Base-by-base conservation (phyloP, 2,888 invertebrate genomes). In the Steinernema carpocapsae region DNA sequence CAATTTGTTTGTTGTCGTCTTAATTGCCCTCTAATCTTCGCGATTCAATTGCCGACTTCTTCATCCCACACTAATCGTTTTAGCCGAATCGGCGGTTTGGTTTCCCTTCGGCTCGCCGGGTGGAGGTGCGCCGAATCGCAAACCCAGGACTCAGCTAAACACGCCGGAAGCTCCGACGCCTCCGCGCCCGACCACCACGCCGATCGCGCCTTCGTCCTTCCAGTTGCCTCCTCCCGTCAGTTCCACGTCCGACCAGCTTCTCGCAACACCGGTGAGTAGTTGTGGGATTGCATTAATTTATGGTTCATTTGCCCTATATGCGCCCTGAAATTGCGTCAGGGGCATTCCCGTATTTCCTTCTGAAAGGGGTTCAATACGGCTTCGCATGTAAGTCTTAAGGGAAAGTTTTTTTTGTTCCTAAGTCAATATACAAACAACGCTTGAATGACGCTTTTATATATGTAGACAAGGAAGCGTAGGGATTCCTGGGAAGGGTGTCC, bases 1-100 rank as follows among this genome's bases (percentile, higher is more conserved):
- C 64, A 64, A 37, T 32, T 26, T 64, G 64, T 64, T 64, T 64
- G 64, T 64, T 64, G 26, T 37, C 64, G 32, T 64, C 64, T 64
- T 64, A 64, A 64, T 64, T 52, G 24, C 52, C 52, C 22, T n/a
- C n/a, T 37, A 52, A 52, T 52, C 12, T 22, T 24, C 52, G 6
- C 52, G 19, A 52, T 22, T 52, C 52, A 12, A 12, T 52, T 26
- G 64, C 64, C 17, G 26, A 56, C 56, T 19, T 48, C 19, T 3
- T 2, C 48, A 14, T n/a, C 14, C 17, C 37, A 6, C 37, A 37
- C 37, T 37, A 37, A 37, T 37, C 64, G 29, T 64, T 64, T 64
- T 37, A 64, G 64, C 64, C 29, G 64, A 64, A 64, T 29, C 64
- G 64, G 29, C 64, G 10, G 37, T 64, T 6, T 64, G 64, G 64